Conservation (phyloP, 2,797 vertebrate species). For the Loriculus beryllinus region DNA sequence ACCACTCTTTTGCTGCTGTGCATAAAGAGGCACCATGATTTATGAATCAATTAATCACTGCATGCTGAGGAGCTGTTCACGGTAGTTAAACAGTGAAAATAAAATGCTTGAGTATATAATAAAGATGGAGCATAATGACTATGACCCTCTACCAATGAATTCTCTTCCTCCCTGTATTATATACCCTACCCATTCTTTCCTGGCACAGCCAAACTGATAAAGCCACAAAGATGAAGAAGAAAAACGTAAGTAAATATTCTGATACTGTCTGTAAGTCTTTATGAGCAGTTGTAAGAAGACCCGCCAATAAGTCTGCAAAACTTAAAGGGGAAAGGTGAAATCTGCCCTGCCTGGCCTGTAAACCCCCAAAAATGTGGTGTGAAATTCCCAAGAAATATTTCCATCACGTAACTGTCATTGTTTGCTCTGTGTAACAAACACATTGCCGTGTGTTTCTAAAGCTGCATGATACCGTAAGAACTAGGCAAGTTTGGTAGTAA, state of each 20-base stretch:
- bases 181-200: not conserved
- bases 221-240: not conserved
- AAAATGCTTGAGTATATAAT: slow-evolving; percentile 62
- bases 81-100: slow-evolving; percentile 75
- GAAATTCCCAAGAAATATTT: not conserved
- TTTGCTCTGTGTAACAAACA: not conserved
- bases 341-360: not conserved
- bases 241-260: not conserved
- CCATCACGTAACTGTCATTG: not conserved
- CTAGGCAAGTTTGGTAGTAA: not conserved
- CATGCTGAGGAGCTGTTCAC: slow-evolving; percentile 62
- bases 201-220: not conserved
- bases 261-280: not conserved
- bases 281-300: not conserved
- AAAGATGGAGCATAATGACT: slow-evolving; percentile 65
- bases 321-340: not conserved
- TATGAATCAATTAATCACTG: slow-evolving; percentile 77
- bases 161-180: not conserved
- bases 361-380: not conserved
- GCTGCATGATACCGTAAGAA: not conserved
- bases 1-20: slow-evolving; percentile 30
- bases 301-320: not conserved
- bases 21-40: slow-evolving; percentile 67
- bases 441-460: not conserved
- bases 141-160: not conserved